phyloP scores from a whole-genome alignment of 1,140 invertebrate species.

The Trichomalopsis sarcophagae region DNA sequence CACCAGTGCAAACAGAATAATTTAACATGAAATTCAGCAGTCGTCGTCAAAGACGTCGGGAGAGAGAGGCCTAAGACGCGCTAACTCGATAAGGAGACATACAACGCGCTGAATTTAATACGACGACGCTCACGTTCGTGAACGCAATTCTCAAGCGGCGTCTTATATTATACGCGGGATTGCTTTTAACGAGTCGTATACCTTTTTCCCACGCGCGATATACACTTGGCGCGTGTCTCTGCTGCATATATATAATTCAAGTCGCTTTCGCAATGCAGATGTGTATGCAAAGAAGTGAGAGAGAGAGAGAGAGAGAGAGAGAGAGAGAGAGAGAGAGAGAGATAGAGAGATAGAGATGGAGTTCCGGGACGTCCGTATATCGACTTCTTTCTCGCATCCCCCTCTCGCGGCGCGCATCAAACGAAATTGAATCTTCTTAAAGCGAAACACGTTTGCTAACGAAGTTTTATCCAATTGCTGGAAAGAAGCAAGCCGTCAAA shows the following conservation, averaged over 20 bases:
- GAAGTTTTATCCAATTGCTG: conserved; percentile 63
- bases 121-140: neutral
- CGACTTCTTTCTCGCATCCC: neutral
- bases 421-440: conserved; percentile 69
- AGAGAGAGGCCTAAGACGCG: neutral
- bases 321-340: neutral
- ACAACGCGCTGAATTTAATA: conserved; percentile 4
- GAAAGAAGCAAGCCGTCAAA: conserved; percentile 62
- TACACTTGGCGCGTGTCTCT: neutral
- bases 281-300: neutral
- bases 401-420: conserved; percentile 57
- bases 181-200: neutral
- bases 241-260: neutral
- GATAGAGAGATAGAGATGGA: neutral
- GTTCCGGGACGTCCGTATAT: neutral
- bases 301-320: neutral
- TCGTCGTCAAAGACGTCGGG: neutral
- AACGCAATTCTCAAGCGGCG: conserved; percentile 13
- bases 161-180: neutral
- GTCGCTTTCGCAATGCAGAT: neutral
- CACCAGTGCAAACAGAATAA: neutral
- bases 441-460: conserved; percentile 66
- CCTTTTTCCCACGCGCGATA: neutral
- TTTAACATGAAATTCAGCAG: neutral
- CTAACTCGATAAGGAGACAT: conserved; percentile 10